Percentiles rank a stretch among this genome's conserved stretches.
These are phyloP conservation scores for Heliothis peltigera DNA, from an alignment of 2,888 invertebrate genomes.

Conservation along the genomic window DNA sequence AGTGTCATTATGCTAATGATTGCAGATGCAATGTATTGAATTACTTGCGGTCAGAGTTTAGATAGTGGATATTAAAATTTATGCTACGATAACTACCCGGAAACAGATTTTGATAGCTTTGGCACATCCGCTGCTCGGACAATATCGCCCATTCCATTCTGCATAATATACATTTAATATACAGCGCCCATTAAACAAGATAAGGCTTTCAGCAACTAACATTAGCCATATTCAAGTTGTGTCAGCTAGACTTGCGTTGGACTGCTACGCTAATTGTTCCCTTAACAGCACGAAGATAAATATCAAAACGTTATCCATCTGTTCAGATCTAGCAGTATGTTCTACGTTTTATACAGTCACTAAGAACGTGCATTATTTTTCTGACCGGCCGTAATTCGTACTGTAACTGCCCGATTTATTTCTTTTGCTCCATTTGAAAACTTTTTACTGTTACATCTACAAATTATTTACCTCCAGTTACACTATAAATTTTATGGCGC, in stretches of 20 bases:
- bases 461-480: conserved; percentile 51
- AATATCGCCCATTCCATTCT: conserved; percentile 9
- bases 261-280: conserved; percentile 38
- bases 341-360: conserved; percentile 37
- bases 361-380: conserved; percentile 37
- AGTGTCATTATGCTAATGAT: not conserved
- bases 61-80: not conserved
- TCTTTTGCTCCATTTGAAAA: conserved; percentile 37
- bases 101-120: conserved; percentile 5
- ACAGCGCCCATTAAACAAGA: conserved; percentile 37
- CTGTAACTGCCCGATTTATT: conserved; percentile 45
- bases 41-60: not conserved
- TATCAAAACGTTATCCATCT: conserved; percentile 52
- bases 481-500: conserved; percentile 41
- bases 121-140: conserved; percentile 4
- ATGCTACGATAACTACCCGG: not conserved
- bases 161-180: conserved; percentile 16
- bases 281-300: conserved; percentile 53
- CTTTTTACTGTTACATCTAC: conserved; percentile 43
- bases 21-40: not conserved
- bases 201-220: conserved; percentile 20
- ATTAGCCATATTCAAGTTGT: conserved; percentile 28
- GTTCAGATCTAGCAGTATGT: conserved; percentile 34
- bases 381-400: conserved; percentile 35
- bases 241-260: conserved; percentile 15